Base-by-base conservation (phyloP, 2,113 vertebrate species). In the Clupea harengus region DNA sequence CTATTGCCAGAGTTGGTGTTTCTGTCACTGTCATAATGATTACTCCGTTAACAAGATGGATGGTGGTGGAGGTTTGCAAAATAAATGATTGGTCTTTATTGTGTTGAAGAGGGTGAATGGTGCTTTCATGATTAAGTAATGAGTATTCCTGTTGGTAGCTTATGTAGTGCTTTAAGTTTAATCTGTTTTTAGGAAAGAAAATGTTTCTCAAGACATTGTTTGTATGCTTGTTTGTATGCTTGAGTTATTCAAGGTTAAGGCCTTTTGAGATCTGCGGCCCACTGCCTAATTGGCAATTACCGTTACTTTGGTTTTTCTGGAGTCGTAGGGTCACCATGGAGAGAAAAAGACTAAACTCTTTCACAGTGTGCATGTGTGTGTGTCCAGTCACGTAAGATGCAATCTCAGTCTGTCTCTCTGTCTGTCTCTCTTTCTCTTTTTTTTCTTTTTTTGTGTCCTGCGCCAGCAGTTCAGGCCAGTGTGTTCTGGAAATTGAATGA, bases 401-500 rank as follows among this genome's bases (percentile, higher is more conserved):
- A 20, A 78, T 25, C 22, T 47, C 8, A 46, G 57, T 81, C 45
- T 46, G 0, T 57, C 18, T 32, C 45, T 39, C 20, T 82, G 39
- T 64, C 32, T 25, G 82, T 83, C 81, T 86, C 64, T 25, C 2
- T 39, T 2, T 83, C 57, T n/a, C 17, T 85, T 81, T 44, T 25
- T 85, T 81, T 44, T 25, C 45, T 46, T 75, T 47, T 85, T 86
- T 64, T 8, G 8, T 72, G 0, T 28, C 28, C 10, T 39, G 67
- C 17, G 72, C 72, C 13, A 32, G 28, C 5, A 60, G 85, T 88
- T 54, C 67, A 39, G 82, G 83, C 28, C 60, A 72, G 80, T 45
- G 45, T 85, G 84, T 85, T 85, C 81, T 85, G 82, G 82, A 83
- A 87, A 88, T 84, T 85, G 85, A 89, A 86, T 85, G 87, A 87